Evolutionary conservation across 1,140 invertebrate genomes (phyloP).

Genomic region (Wasmannia auropunctata): DNA sequence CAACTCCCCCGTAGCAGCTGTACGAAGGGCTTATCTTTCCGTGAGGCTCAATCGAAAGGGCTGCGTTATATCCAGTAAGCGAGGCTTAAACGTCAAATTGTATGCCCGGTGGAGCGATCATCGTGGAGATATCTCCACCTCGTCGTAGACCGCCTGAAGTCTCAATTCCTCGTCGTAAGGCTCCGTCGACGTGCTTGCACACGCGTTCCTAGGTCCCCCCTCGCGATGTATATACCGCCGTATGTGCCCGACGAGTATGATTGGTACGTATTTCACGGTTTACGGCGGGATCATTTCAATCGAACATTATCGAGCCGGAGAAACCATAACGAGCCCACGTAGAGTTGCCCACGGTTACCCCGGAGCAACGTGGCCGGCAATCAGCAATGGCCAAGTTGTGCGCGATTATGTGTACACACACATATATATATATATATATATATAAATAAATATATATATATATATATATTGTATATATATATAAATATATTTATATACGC

Average conservation of each 20-base stretch:
- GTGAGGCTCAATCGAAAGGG: slow-evolving; percentile 40
- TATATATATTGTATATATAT: not conserved
- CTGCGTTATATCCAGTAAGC: slow-evolving; percentile 52
- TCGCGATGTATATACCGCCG: slow-evolving; percentile 27
- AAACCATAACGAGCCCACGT: slow-evolving; percentile 78
- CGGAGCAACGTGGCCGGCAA: slow-evolving; percentile 53
- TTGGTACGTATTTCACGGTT: slow-evolving; percentile 78
- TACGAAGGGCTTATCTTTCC: slow-evolving; percentile 58
- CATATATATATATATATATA: not conserved
- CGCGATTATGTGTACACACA: not conserved
- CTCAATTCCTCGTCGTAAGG: slow-evolving; percentile 63
- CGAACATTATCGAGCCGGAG: slow-evolving; percentile 74
- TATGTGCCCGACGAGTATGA: slow-evolving; percentile 60
- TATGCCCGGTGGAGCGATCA: slow-evolving; percentile 56
- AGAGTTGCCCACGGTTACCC: slow-evolving; percentile 63
- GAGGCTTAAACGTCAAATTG: slow-evolving; percentile 68
- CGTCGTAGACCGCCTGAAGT: slow-evolving; percentile 62
- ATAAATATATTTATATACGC: not conserved
- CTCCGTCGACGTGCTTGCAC: slow-evolving; percentile 34
- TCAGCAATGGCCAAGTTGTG: slow-evolving; percentile 38
- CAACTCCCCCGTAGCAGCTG: slow-evolving; percentile 54
- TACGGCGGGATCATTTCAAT: slow-evolving; percentile 75
- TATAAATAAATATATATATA: not conserved
- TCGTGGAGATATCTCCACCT: slow-evolving; percentile 52
- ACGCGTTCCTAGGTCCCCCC: slow-evolving; percentile 21